Base-by-base conservation (phyloP, 2,113 vertebrate genomes). In the Pituophis catenifer region DNA sequence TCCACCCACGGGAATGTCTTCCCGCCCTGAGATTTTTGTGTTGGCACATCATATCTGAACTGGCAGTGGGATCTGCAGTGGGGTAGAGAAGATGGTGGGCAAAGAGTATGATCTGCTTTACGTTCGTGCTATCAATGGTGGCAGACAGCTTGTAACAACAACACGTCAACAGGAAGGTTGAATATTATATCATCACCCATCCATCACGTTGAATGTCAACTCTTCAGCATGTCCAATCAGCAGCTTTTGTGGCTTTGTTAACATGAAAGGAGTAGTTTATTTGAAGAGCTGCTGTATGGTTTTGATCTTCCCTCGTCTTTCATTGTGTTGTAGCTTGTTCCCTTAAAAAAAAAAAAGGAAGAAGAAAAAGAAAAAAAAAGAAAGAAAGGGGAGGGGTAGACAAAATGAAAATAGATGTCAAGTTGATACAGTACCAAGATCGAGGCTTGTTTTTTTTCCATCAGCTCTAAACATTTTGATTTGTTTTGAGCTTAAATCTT, bases 391-490 rank as follows among this genome's bases (percentile, higher is more conserved):
- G 89, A 4, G 89, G 86, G 48, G 48, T 1, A 29, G 29, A 19
- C 81, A 95, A 96, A 95, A 96, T 97, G 95, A 94, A 96, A 96
- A 95, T 95, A 91, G 94, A 96, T 92, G 94, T 97, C 94, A 95
- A 93, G 95, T 95, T 96, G 96, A 93, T 95, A 95, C 55, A 53
- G 95, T 93, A 91, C 95, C 95, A 95, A 97, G 95, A 96, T 97
- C 92, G 95, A 81, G 95, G 95, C 44, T 89, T 96, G 95, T 86
- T 96, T 97, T 62, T 59, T 62, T 62, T 97, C 88, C 94, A 94
- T 96, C 95, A 95, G 95, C 95, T 96, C 96, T 97, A 96, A 97
- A 96, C 95, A 96, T 96, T 97, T 97, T 97, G 91, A 97, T 97
- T 97, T 97, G 95, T 96, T 97, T 97, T 87, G 92, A 95, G 93